phyloP scores from a whole-genome alignment of 2,113 vertebrate genomes.

The Conger conger region DNA sequence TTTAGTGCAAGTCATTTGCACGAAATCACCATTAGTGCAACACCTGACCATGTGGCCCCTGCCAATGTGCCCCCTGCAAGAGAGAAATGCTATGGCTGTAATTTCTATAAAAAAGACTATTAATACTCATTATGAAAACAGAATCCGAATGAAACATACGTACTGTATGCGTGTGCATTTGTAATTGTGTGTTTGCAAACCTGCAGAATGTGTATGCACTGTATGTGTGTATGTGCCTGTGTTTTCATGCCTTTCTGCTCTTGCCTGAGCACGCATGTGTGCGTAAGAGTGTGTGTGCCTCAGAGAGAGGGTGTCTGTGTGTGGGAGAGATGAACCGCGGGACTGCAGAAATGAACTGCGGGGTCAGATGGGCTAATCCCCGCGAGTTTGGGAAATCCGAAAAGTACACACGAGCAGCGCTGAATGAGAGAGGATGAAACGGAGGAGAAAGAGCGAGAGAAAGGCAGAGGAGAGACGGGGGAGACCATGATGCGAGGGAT shows the following conservation, averaged over 20 bases:
- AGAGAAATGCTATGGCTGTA: neutral
- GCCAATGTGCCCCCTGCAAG: neutral
- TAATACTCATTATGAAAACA: too few relatives aligned
- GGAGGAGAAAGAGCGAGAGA: constrained; percentile 51
- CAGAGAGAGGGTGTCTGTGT: constrained; percentile 39
- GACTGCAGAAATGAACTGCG: constrained; percentile 38
- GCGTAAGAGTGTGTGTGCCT: constrained; percentile 50
- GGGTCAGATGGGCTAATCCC: constrained; percentile 68
- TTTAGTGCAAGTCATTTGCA: neutral
- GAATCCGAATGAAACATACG: too few relatives aligned
- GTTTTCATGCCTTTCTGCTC: too few relatives aligned
- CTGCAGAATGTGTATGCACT: too few relatives aligned
- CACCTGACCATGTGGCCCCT: neutral
- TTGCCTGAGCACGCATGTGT: constrained; percentile 23
- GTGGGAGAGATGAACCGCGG: constrained; percentile 11
- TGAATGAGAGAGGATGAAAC: constrained; percentile 47
- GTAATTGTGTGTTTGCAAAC: too few relatives aligned
- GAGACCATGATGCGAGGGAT: constrained; percentile 45
- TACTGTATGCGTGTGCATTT: too few relatives aligned
- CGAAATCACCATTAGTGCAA: neutral
- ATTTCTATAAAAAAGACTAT: too few relatives aligned
- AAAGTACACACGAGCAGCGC: constrained; percentile 45
- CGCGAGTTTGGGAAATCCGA: constrained; percentile 54
- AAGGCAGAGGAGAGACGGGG: constrained; percentile 37
- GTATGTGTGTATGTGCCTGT: neutral